Percentiles rank a stretch among this genome's conserved stretches.
phyloP scores from a whole-genome alignment of 1,140 invertebrate species.

The Teleopsis dalmanni region DNA sequence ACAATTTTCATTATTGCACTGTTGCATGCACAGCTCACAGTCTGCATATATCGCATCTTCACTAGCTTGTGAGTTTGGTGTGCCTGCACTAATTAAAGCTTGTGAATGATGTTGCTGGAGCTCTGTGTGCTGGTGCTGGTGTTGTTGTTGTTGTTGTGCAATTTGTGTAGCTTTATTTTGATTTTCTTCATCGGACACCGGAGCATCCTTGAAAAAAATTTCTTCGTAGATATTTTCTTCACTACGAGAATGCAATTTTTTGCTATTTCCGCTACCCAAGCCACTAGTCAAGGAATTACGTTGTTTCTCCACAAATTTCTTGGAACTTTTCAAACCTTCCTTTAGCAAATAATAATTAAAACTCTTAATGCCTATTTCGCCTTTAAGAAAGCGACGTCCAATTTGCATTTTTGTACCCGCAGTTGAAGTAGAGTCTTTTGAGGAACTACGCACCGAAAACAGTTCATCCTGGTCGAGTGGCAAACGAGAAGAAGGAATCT shows the following conservation, averaged over 20 bases:
- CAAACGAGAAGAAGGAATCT: neutral
- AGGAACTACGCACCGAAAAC: constrained; percentile 21
- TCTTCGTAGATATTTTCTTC: constrained; percentile 44
- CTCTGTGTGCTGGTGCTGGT: constrained; percentile 9
- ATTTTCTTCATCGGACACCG: constrained; percentile 16
- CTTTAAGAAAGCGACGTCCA: constrained; percentile 34
- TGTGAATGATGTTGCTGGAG: no score
- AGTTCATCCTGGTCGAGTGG: constrained; percentile 22
- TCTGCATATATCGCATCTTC: constrained; percentile 19
- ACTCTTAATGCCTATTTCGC: constrained; percentile 44
- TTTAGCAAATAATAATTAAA: constrained; percentile 44
- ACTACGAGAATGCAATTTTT: constrained; percentile 29
- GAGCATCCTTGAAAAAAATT: constrained; percentile 37
- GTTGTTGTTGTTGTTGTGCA: neutral
- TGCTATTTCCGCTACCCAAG: neutral
- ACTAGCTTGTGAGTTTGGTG: neutral
- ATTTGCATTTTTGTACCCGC: constrained; percentile 31
- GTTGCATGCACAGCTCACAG: constrained; percentile 38
- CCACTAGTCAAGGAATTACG: constrained; percentile 13
- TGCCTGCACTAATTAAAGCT: neutral
- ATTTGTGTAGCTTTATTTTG: no score
- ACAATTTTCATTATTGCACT: constrained; percentile 38
- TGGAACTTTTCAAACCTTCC: constrained; percentile 39
- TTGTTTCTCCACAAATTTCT: constrained; percentile 30
- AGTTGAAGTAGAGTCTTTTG: neutral